These are phyloP conservation scores for Gyps fulvus DNA, from an alignment of 2,113 vertebrate genomes.

Conservation along the genomic window DNA sequence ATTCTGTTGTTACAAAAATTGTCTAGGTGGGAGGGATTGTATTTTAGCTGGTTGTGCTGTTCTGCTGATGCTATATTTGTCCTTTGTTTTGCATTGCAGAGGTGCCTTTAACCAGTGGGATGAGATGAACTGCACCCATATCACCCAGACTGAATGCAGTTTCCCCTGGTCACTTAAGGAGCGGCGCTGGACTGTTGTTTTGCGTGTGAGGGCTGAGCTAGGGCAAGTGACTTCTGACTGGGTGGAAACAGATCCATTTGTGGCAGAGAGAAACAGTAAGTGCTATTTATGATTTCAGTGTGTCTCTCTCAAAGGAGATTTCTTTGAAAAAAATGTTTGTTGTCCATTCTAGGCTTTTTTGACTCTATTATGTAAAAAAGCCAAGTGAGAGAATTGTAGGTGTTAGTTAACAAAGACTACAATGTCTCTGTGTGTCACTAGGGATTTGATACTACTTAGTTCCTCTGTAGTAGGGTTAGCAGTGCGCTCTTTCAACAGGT, in stretches of 20 bases:
- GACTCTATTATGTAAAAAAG: not conserved
- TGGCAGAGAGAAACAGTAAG: conserved; percentile 45
- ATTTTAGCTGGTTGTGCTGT: not conserved
- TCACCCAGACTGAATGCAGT: not conserved
- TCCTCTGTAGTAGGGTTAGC: not conserved
- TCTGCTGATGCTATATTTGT: not conserved
- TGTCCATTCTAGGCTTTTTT: not conserved
- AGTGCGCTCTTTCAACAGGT: not conserved
- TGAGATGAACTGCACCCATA: not conserved
- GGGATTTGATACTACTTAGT: not conserved
- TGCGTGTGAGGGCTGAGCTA: conserved; percentile 58
- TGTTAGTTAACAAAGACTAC: not conserved
- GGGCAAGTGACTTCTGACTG: conserved; percentile 50
- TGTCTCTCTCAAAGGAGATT: not conserved
- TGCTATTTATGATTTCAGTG: not conserved
- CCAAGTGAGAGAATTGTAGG: not conserved
- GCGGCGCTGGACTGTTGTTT: not conserved
- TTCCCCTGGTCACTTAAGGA: not conserved
- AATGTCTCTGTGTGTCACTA: accelerated
- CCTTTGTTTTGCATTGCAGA: not conserved
- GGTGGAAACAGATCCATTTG: not conserved
- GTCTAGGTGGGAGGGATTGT: not conserved
- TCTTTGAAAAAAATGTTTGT: not conserved
- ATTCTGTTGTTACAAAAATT: not conserved
- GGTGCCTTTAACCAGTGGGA: not conserved